Conservation (phyloP, 2,113 vertebrate species). For the Beaufortia kweichowensis region DNA sequence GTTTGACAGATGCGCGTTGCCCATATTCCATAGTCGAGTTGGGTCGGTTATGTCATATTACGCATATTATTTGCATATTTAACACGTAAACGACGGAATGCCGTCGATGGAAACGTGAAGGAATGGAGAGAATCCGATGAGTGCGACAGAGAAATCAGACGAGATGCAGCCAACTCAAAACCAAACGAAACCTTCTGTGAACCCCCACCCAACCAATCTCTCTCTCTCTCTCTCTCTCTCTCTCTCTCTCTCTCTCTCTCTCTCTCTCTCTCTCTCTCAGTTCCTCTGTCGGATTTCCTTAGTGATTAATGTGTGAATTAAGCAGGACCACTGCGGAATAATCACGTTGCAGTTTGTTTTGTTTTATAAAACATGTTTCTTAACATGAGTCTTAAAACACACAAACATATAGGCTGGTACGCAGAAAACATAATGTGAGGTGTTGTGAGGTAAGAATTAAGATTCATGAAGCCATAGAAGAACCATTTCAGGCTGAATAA, state of each 20-base stretch:
- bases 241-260: slow-evolving; percentile 50
- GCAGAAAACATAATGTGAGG: too few relatives aligned
- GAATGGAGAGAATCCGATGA: neutral
- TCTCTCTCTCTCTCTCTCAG: slow-evolving; percentile 32
- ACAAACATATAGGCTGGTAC: too few relatives aligned
- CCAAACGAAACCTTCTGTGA: slow-evolving; percentile 24
- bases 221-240: slow-evolving; percentile 49
- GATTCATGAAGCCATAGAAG: too few relatives aligned
- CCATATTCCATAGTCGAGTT: slow-evolving; percentile 19
- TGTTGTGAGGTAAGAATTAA: too few relatives aligned
- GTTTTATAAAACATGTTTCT: neutral
- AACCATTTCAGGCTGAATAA: too few relatives aligned
- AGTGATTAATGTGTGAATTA: slow-evolving; percentile 28
- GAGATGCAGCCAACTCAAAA: slow-evolving; percentile 23
- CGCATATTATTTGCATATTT: slow-evolving; percentile 24
- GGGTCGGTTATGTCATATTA: neutral
- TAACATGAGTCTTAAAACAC: too few relatives aligned
- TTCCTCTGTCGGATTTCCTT: slow-evolving; percentile 46
- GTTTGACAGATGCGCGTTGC: slow-evolving; percentile 12
- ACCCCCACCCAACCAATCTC: slow-evolving; percentile 41
- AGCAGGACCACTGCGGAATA: slow-evolving; percentile 34
- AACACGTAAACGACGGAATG: neutral
- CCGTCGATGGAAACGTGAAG: slow-evolving; percentile 8
- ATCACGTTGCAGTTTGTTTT: slow-evolving; percentile 20
- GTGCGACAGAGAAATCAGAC: slow-evolving; percentile 31